Evolutionary conservation across 2,113 vertebrate genomes (phyloP).

Genomic region (Psittacara wagleri): DNA sequence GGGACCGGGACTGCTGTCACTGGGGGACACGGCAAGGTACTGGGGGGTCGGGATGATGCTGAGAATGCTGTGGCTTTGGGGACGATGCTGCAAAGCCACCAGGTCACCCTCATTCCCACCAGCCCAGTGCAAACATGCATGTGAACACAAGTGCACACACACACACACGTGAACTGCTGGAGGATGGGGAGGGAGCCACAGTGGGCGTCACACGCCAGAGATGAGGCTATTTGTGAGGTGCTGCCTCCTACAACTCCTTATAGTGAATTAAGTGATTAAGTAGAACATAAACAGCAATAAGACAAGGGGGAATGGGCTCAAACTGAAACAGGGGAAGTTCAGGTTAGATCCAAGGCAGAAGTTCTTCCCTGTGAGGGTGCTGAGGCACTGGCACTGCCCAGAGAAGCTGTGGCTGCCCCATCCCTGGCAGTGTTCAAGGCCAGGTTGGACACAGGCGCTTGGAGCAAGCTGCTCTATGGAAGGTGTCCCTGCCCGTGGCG

Average conservation of each 20-base stretch:
- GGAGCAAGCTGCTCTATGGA: background rate
- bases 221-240: fast-evolving
- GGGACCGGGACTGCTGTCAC: fast-evolving
- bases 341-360: background rate
- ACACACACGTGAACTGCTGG: fast-evolving
- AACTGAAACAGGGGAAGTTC: background rate
- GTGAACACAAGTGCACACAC: fast-evolving
- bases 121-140: background rate
- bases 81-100: fast-evolving
- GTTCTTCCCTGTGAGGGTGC: background rate
- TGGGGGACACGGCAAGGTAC: fast-evolving
- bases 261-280: background rate
- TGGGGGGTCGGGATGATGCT: background rate
- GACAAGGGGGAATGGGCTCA: background rate
- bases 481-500: background rate
- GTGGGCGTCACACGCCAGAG: fast-evolving
- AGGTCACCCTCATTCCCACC: background rate
- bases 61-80: fast-evolving
- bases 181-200: background rate
- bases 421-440: background rate
- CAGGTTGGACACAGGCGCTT: background rate
- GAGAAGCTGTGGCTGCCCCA: background rate
- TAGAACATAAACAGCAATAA: background rate
- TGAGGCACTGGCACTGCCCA: background rate
- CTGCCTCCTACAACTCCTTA: background rate